These are phyloP conservation scores for Micronycteris hirsuta DNA, from an alignment of 2,113 vertebrate genomes.

Conservation along the genomic window DNA sequence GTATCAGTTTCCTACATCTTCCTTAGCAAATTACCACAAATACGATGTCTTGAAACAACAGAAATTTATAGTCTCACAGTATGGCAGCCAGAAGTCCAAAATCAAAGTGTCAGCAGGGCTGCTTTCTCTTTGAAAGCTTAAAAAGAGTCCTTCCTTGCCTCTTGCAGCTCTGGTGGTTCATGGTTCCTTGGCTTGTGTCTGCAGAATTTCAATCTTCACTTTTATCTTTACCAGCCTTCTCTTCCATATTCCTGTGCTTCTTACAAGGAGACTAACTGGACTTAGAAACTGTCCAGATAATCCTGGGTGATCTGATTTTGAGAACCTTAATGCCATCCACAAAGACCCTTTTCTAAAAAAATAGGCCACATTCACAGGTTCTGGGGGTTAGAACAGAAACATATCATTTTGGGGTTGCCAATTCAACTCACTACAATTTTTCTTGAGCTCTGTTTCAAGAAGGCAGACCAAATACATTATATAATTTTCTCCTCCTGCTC, in stretches of 20 bases:
- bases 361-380: neutral
- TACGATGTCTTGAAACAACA: neutral
- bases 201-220: neutral
- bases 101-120: neutral
- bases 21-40: neutral
- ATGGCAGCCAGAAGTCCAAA: neutral
- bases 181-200: neutral
- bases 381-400: neutral
- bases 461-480: neutral
- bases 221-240: neutral
- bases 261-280: neutral
- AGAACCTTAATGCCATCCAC: neutral
- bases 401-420: neutral
- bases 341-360: neutral
- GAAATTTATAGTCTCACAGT: neutral
- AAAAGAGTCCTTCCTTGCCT: neutral
- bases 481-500: neutral
- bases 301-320: neutral
- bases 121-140: rapidly evolving
- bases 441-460: neutral
- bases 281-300: neutral
- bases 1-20: neutral
- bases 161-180: neutral
- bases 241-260: neutral
- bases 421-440: neutral